Base-by-base conservation (phyloP, 2,797 vertebrate genomes). In the Anableps anableps region DNA sequence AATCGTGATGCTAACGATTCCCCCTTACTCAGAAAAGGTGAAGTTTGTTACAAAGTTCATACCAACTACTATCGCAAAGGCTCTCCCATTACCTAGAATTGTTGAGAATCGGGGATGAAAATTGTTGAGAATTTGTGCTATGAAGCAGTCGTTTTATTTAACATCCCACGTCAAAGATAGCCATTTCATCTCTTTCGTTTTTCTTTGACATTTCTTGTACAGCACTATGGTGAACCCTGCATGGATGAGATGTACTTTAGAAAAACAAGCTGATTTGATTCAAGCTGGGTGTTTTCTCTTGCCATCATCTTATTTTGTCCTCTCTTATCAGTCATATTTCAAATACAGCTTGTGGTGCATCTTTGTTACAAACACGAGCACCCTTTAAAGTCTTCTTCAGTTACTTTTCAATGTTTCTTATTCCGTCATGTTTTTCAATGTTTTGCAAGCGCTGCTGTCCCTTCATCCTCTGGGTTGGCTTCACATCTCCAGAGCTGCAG, bases 401-500 rank as follows among this genome's bases (percentile, higher is more conserved):
- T 72, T 78, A 75, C 72, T 55, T 68, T 79, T 72, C 31, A 17
- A 70, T 71, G 70, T 48, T 26, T 6, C 48, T 41, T 50, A 9
- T 11, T 41, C 71, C 34, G 29, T 66, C 21, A 10, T 72, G 43
- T 62, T 68, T 60, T 68, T 79, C 72, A 62, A 45, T 79, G 1
- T 55, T 79, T 68, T 83, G 55, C 29, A 47, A 11, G 0, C 58
- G 73, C 51, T 74, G 50, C 45, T 75, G 43, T 86, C 71, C 81
- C 80, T 81, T 79, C 77, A 80, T 88, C 76, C 64, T 77, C 72
- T 72, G 47, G 43, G 64, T 82, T 79, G n/a, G 70, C 75, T 80
- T 89, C 68, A 45, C 78, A 72, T 89, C 87, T 82, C 81, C 79
- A 82, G 80, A 83, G 78, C 66, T 5, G 58, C 84, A 79, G 74